Evolutionary conservation across 2,797 vertebrate genomes (phyloP).

Genomic region (Urocyon cinereoargenteus): DNA sequence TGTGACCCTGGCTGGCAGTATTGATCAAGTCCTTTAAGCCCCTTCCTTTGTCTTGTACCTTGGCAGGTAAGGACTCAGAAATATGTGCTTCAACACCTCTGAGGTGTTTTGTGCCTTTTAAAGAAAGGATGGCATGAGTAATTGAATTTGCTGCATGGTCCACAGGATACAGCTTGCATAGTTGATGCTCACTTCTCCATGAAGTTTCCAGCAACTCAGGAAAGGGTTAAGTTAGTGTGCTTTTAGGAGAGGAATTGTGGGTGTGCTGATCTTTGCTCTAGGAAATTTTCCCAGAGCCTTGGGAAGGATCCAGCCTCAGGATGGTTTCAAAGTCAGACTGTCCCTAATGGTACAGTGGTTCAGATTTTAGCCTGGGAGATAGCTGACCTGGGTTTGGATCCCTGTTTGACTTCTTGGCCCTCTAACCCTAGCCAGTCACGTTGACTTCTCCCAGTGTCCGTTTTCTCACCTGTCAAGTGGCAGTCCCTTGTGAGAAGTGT

Average conservation of each 20-base stretch:
- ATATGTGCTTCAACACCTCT: background rate
- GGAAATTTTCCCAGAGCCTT: background rate
- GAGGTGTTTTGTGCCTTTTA: background rate
- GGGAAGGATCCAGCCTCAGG: background rate
- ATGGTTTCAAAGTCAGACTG: background rate
- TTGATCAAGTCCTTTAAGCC: background rate
- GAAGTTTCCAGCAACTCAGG: background rate
- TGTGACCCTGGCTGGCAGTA: background rate
- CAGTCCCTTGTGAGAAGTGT: background rate
- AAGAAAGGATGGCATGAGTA: background rate
- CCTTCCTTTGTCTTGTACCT: background rate
- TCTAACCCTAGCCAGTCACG: background rate
- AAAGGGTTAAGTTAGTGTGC: background rate
- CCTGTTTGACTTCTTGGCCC: background rate
- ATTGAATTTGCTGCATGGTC: background rate
- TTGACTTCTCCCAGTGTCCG: background rate
- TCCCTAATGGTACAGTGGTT: background rate
- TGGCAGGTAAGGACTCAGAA: background rate
- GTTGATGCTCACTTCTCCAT: background rate
- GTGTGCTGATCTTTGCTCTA: background rate
- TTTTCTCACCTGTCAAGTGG: background rate
- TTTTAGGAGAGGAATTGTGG: background rate
- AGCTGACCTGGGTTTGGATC: background rate
- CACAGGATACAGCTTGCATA: background rate
- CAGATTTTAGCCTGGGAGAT: background rate